phyloP scores from a whole-genome alignment of 2,888 invertebrate species.

The Aporophyla lueneburgensis region DNA sequence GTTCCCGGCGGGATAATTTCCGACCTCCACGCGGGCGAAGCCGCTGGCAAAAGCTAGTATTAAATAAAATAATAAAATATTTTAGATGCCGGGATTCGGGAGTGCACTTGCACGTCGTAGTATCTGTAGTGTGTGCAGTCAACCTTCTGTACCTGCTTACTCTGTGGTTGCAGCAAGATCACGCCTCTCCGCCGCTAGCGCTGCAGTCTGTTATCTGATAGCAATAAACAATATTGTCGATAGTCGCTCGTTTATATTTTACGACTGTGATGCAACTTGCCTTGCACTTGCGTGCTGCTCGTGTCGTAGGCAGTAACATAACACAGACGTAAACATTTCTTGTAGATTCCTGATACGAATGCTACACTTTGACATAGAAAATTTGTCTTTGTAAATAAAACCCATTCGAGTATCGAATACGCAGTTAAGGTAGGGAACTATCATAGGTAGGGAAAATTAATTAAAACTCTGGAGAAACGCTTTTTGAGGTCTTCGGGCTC shows the following conservation, averaged over 20 bases:
- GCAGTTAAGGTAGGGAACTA: not conserved
- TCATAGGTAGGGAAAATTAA: too few species aligned
- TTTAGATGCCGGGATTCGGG: not conserved
- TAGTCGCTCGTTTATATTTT: not conserved
- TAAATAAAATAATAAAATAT: too few species aligned
- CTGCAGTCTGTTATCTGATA: constrained; percentile 1
- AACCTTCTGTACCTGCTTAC: not conserved
- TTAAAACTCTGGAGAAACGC: not conserved
- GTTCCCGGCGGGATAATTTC: too few species aligned
- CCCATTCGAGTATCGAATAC: not conserved
- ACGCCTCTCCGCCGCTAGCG: not conserved
- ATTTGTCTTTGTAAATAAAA: not conserved
- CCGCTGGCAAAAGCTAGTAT: too few species aligned
- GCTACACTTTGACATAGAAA: not conserved
- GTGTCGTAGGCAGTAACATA: not conserved
- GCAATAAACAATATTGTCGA: not conserved
- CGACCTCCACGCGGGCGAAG: too few species aligned
- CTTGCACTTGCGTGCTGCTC: not conserved
- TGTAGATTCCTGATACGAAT: not conserved
- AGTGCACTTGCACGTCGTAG: too few species aligned
- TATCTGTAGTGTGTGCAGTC: too few species aligned
- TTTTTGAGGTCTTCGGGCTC: not conserved
- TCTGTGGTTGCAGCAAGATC: not conserved
- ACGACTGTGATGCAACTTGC: constrained; percentile 9
- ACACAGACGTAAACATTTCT: not conserved